Evolutionary conservation across 23 tunicate genomes (phyloP), one percentile per base, ranked within the genome.

Genomic region (Halocynthia aurantium): DNA sequence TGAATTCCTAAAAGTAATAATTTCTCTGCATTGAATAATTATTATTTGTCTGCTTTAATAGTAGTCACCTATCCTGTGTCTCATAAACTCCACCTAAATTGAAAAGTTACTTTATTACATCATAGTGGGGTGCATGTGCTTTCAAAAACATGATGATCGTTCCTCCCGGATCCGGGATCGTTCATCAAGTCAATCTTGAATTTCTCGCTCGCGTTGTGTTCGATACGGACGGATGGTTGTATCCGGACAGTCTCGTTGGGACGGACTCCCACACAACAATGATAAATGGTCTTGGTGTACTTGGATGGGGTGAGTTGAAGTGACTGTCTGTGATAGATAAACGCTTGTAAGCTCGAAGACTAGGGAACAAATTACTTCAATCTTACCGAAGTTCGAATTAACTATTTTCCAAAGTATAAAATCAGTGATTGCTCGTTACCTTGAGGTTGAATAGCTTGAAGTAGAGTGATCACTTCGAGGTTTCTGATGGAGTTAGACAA

Each of bases 221-320:
- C 58, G 76, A 85, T 22, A 61, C 51, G 20, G 68, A 89, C 8
- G 82, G 66, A 50, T 88, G 85, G 87, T 55, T 94, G 22, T 94
- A 66, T 71, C 99, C 99, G 8, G 99, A 94, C 82, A 94, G 91
- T 73, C 44, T 94, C 5, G 95, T 94, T 17, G 99, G 99, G 52
- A 94, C 99, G 5, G 99, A 94, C 77, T 94, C 99, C 18, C 99
- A 94, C 68, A 94, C 99, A 5, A 94, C 99, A 6, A 94, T 94
- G 99, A 94, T 94, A n/a, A 94, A 94, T 66, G 99, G 99, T 51
- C 82, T 94, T 44, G 99, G 99, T 11, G 95, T 94, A 51, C 85
- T 94, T n/a, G 99, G 99, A 7, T 94, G 99, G 99, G 99, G 99
- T 92, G 9, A 73, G 98, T 22, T 80, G 44, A 31, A 1, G 1